Evolutionary conservation across 2,888 invertebrate species (phyloP), one percentile per base, ranked within the genome.

Genomic region (Drosophila anceps): DNA sequence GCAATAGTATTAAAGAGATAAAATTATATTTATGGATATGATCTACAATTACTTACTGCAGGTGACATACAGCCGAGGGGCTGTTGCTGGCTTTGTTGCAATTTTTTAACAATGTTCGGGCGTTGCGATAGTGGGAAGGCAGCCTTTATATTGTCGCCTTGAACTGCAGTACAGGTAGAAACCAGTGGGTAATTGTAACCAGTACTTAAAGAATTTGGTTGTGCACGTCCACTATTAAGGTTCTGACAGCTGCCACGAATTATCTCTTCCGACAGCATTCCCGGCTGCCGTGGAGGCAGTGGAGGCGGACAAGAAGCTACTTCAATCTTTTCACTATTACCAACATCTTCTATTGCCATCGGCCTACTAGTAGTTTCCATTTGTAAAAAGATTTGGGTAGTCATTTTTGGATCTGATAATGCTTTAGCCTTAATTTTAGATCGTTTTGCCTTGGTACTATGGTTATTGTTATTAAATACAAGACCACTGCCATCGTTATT

Each of bases 271-370:
- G 92, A 90, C 90, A 93, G 81, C 92, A 93, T 92, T 60, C 94
- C 94, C 13, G 94, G 93, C 86, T 94, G 94, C 81, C 95, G 93
- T 27, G 95, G 95, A 65, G 95, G 95, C 84, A 95, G 92, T 33
- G 95, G 95, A 79, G 95, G 95, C 65, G 94, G 94, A 81, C 92
- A 81, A 80, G 82, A 81, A 27, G 86, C 84, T 12, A 74, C 66
- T 50, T 81, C 88, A 6, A 84, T 39, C 0, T 31, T 57, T 27
- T 64, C 69, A 12, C 39, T 50, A 43, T 61, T 58, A 10, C 76
- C 55, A 0, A 64, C 31, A 41, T 67, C 63, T 37, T 53, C 63
- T 27, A 67, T 37, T 13, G 69, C 67, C 50, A 46, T 83, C 69
- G 88, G 85, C 9, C 74, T 89, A 46, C 77, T 74, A 9, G 76